These are phyloP conservation scores for Oeneis ivallda DNA, from an alignment of 2,888 invertebrate genomes.

Conservation along the genomic window DNA sequence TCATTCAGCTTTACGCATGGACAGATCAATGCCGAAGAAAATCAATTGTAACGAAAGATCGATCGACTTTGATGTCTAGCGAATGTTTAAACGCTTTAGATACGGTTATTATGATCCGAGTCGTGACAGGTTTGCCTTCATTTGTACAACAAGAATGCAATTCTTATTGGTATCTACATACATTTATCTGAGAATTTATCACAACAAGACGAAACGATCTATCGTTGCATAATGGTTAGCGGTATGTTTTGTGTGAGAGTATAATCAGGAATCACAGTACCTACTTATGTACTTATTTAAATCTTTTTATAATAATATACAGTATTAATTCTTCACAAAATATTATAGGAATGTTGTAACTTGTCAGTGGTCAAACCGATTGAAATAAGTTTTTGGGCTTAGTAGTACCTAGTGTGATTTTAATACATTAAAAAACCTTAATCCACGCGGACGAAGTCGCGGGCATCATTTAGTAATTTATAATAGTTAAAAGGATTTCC, in stretches of 20 bases:
- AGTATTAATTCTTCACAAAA: no score
- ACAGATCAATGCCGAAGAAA: conserved; percentile 23
- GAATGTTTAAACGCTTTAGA: conserved; percentile 27
- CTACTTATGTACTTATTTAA: no score
- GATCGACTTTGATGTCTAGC: conserved; percentile 23
- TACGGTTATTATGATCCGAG: conserved; percentile 27
- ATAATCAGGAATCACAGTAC: neutral
- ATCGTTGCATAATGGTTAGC: conserved; percentile 31
- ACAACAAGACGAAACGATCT: conserved; percentile 28
- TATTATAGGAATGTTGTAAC: no score
- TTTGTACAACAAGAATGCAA: conserved; percentile 23
- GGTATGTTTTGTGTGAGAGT: neutral
- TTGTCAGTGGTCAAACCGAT: no score
- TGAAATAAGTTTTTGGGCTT: no score
- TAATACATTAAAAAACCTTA: no score
- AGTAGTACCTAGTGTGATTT: no score
- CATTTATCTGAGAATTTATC: conserved; percentile 26
- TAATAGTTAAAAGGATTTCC: neutral
- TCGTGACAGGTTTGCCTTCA: conserved; percentile 34
- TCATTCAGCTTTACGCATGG: conserved; percentile 15
- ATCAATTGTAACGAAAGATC: conserved; percentile 25
- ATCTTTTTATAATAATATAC: no score
- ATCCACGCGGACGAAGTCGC: no score
- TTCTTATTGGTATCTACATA: conserved; percentile 10
- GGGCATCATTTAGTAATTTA: neutral